Evolutionary conservation across 2,888 invertebrate genomes (phyloP).

Genomic region (Aspidiotus destructor): DNA sequence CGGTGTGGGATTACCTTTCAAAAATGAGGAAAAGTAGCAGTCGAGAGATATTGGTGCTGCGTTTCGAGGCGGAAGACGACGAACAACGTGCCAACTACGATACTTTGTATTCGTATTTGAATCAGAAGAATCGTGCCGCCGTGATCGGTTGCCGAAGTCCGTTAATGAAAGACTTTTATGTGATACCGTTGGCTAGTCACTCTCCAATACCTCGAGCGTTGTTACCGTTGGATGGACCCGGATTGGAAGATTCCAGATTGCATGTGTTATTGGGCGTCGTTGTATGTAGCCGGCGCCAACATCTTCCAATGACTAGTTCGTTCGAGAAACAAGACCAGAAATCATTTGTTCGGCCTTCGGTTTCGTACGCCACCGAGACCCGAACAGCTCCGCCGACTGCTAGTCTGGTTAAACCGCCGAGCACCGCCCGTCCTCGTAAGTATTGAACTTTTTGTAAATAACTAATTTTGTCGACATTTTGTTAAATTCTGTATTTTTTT

Average conservation of each 20-base stretch:
- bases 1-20: constrained; percentile 76
- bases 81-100: constrained; percentile 77
- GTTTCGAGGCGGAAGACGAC: constrained; percentile 58
- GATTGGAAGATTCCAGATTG: constrained; percentile 62
- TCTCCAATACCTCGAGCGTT: constrained; percentile 54
- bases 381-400: too few species aligned
- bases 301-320: too few species aligned
- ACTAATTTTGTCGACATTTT: too few species aligned
- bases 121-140: constrained; percentile 69
- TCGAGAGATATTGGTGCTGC: constrained; percentile 75
- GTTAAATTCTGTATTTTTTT: too few species aligned
- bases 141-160: constrained; percentile 67
- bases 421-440: too few species aligned
- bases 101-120: constrained; percentile 78
- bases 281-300: constrained; percentile 49
- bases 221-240: constrained; percentile 42
- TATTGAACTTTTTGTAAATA: too few species aligned
- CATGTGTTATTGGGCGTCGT: constrained; percentile 77
- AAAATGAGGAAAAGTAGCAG: constrained; percentile 80
- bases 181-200: constrained; percentile 71
- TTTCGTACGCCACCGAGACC: too few species aligned
- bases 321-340: too few species aligned
- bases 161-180: constrained; percentile 86
- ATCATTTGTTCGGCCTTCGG: too few species aligned
- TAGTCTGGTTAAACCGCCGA: too few species aligned